Base-by-base conservation (phyloP, 64 coral and sea anemone genomes). In the Porites australiensis region DNA sequence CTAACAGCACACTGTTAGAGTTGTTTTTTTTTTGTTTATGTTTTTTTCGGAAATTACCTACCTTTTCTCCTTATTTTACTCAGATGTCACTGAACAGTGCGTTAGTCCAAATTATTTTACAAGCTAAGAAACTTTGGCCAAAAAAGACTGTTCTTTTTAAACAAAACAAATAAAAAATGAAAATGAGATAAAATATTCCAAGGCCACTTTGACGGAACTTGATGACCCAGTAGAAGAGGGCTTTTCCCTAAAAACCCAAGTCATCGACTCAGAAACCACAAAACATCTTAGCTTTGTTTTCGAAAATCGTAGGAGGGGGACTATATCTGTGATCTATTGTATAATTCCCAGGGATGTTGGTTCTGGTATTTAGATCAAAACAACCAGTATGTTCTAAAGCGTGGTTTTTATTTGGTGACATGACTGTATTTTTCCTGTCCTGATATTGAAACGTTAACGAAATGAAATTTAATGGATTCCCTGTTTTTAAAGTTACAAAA, bases 191-290 rank as follows among this genome's bases (percentile, higher is more conserved):
- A 80, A 82, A 64, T 18, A 19, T n/a, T 45, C 44, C 16, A 45
- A n/a, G 43, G 10, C 11, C 45, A 51, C 52, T 6, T 16, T 50
- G 9, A n/a, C 61, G 81, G 81, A 84, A 51, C 50, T 64, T 9
- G 4, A 84, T 84, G 81, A 84, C 47, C 69, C 37, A n/a, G n/a
- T 11, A n/a, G 19, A 51, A 0, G 19, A 84, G 81, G 81, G 81
- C 14, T 84, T 84, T 69, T 84, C 81, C 81, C 81, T 82, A 2
- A 3, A 13, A 10, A 23, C 3, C 1, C 3, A 4, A 82, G 15
- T 65, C 43, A 64, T 47, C 20, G 4, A 57, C 54, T n/a, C 58
- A 49, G 10, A 4, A 80, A 21, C 53, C 77, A 82, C 58, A 65
- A 16, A 57, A 65, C n/a, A 37, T 37, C 13, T 48, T n/a, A 82